A percentile compares a stretch with the other conserved stretches of the same genome.
Conservation (phyloP, 2,113 vertebrate species). For the Probosciger aterrimus region DNA sequence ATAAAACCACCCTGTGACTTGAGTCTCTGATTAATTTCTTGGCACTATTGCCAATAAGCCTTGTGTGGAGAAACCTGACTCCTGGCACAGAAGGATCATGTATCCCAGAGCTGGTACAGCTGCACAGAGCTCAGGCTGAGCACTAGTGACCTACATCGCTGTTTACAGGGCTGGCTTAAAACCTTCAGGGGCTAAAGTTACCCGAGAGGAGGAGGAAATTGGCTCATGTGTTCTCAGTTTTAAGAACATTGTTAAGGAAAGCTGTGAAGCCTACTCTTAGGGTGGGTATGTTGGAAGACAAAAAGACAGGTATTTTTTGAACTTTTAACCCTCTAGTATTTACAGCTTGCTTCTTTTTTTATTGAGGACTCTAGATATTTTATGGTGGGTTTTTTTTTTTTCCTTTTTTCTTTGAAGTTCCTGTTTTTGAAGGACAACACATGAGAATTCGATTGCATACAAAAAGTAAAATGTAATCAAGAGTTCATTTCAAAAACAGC, state of each 20-base stretch:
- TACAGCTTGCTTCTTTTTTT: background rate
- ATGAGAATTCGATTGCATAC: background rate
- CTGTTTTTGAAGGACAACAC: background rate
- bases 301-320: background rate
- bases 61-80: constrained; percentile 18
- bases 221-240: background rate
- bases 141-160: background rate
- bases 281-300: background rate
- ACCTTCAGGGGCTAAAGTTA: background rate
- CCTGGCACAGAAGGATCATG: background rate
- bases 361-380: background rate
- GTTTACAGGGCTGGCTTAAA: background rate
- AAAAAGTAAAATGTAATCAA: background rate
- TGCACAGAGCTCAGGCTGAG: background rate
- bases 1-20: background rate
- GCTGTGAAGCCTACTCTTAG: background rate
- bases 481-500: background rate
- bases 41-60: background rate
- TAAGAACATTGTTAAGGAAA: background rate
- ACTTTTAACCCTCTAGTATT: background rate
- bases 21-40: constrained; percentile 41
- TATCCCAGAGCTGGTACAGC: background rate
- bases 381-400: background rate
- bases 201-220: background rate
- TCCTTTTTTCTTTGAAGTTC: background rate